These are phyloP conservation scores for Pelmatolapia mariae DNA, from an alignment of 2,113 vertebrate species.

Conservation along the genomic window DNA sequence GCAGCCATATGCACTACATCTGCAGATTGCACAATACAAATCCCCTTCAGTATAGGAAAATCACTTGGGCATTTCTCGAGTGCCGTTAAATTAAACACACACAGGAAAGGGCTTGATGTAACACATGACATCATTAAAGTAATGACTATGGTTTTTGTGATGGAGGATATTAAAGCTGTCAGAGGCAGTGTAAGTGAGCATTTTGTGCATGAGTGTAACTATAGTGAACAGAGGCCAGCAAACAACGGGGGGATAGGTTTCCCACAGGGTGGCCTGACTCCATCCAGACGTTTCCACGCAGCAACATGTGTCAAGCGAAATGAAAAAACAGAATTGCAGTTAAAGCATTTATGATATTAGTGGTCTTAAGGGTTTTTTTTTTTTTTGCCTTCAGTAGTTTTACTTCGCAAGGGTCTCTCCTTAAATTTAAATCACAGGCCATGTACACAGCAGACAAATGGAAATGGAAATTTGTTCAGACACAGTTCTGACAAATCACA, in stretches of 20 bases:
- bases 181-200: not conserved
- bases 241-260: constrained; percentile 7
- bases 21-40: not conserved
- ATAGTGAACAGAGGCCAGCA: not conserved
- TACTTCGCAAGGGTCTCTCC: not conserved
- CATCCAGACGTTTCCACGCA: not conserved
- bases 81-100: not conserved
- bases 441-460: not conserved
- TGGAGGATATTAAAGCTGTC: not conserved
- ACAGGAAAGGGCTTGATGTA: not conserved
- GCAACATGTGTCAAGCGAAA: not conserved
- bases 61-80: not conserved
- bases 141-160: constrained; percentile 10
- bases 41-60: not conserved
- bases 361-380: fast-evolving
- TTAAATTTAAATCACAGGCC: not conserved
- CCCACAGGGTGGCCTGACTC: not conserved
- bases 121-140: constrained; percentile 30
- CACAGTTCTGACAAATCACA: constrained; percentile 13
- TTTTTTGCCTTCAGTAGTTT: not conserved
- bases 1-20: not conserved
- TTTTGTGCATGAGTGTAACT: not conserved
- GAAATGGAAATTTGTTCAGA: constrained; percentile 31
- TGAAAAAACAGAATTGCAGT: not conserved
- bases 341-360: not conserved